Evolutionary conservation across 2,888 invertebrate genomes (phyloP), one percentile per base, ranked within the genome.

Genomic region (Orthonevra nobilis): DNA sequence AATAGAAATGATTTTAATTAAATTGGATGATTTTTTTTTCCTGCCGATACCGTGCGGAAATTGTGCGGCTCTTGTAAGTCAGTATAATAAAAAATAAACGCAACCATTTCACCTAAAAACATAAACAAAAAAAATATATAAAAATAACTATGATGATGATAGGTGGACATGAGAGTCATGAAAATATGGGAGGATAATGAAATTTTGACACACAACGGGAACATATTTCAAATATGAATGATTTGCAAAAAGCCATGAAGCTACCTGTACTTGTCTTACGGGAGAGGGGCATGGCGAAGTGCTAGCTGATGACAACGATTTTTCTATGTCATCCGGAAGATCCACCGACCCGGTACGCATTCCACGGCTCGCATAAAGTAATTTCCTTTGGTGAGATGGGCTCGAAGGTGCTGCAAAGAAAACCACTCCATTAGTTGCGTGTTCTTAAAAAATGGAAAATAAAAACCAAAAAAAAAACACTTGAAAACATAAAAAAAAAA

Each of bases 201-300:
- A 19, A 10, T 9, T 19, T 30, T 3, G 17, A 30, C 1, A 1
- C 32, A 50, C 30, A 10, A 10, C 12, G 7, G 0, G 9, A 38
- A 26, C 56, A 64, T 40, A 28, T 66, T 46, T 54, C 36, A 6
- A 46, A 14, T 15, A 12, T 2, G 30, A 48, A 56, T 40, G 30
- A 34, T 66, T 69, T 46, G 73, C 64, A 69, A 69, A 54, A 74
- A 81, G 77, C 77, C 28, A 58, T 42, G 17, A 84, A 83, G 85
- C 85, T 87, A 88, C 86, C 87, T 88, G 87, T 86, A 86, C 87
- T 85, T 92, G 90, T 86, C 92, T 92, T 83, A 92, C 92, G 28
- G 97, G 97, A 83, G 97, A 97, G 9, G 97, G 96, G 86, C 97
- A 97, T 1, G 97, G 97, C 36, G 97, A 97, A 10, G 96, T 95